Conservation (phyloP, 2,113 vertebrate genomes). For the Leptosomus discolor region DNA sequence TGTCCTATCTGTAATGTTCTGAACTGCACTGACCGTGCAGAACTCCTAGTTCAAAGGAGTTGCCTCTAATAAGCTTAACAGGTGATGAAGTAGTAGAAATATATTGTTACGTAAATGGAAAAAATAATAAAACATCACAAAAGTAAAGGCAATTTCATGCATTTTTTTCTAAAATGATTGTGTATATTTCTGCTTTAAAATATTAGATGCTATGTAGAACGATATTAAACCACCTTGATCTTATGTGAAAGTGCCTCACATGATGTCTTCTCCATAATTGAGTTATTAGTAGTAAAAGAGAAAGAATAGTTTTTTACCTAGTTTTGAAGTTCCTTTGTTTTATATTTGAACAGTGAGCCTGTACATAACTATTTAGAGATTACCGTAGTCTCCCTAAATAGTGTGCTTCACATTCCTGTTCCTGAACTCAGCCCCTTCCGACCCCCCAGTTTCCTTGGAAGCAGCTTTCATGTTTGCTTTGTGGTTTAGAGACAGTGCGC, state of each 20-base stretch:
- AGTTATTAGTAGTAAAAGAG: not conserved
- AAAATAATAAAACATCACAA: not conserved
- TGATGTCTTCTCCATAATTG: not conserved
- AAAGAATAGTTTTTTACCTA: not conserved
- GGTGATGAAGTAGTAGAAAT: not conserved
- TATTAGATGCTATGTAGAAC: not conserved
- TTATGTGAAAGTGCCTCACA: not conserved
- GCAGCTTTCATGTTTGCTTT: not conserved
- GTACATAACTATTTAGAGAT: not conserved
- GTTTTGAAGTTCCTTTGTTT: not conserved
- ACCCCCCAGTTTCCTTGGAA: not conserved
- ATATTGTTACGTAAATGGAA: not conserved
- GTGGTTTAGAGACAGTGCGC: not conserved
- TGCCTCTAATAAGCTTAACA: not conserved
- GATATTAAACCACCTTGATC: not conserved
- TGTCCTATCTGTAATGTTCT: not conserved
- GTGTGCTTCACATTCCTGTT: not conserved
- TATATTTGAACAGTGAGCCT: not conserved
- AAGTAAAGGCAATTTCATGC: not conserved
- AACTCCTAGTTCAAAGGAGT: not conserved
- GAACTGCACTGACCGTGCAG: not conserved
- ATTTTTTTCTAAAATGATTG: rapidly evolving
- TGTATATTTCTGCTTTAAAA: not conserved
- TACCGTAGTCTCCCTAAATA: not conserved
- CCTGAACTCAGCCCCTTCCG: not conserved